Base-by-base conservation (phyloP, 2,113 vertebrate genomes). In the Nyctereutes procyonoides region DNA sequence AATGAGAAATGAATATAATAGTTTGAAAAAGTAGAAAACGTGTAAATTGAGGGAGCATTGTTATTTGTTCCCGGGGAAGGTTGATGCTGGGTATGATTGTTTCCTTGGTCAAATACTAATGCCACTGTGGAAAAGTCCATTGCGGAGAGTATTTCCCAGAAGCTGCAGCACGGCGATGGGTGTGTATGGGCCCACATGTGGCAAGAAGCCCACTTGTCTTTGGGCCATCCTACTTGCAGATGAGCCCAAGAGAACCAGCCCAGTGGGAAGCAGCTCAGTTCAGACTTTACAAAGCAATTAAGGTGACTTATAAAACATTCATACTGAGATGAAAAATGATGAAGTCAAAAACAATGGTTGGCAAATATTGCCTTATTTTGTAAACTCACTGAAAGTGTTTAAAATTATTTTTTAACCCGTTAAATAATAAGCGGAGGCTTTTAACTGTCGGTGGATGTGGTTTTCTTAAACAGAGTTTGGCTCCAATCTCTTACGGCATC, bases 231-330 rank as follows among this genome's bases (percentile, higher is more conserved):
- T 53, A 38, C 53, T 76, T 85, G 38, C 22, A 56, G 77, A 55
- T 8, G 56, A 60, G 12, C 2, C 3, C 20, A 22, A 14, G 38
- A 51, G 85, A 84, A 55, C 28, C 88, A 94, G 79, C 62, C 80
- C 63, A 28, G 1, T 19, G 77, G 89, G 73, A 74, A 90, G 67
- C 83, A 73, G 77, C 73, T 67, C 35, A 14, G 48, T 60, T 84
- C 93, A 71, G 65, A 82, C 73, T 65, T 93, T 90, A 28, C 79
- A 87, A 12, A 86, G 79, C 65, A 92, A 55, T 95, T 85, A 65
- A 35, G 19, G 79, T 90, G 76, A 73, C 94, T 97, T 83, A 91
- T 65, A 53, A 95, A 96, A 81, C 73, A 86, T 95, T 96, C 69
- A 79, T 58, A 55, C 90, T 30, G 60, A 92, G 60, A 63, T 90